These are phyloP conservation scores for Neoarius graeffei DNA, from an alignment of 2,113 vertebrate species.

Conservation along the genomic window DNA sequence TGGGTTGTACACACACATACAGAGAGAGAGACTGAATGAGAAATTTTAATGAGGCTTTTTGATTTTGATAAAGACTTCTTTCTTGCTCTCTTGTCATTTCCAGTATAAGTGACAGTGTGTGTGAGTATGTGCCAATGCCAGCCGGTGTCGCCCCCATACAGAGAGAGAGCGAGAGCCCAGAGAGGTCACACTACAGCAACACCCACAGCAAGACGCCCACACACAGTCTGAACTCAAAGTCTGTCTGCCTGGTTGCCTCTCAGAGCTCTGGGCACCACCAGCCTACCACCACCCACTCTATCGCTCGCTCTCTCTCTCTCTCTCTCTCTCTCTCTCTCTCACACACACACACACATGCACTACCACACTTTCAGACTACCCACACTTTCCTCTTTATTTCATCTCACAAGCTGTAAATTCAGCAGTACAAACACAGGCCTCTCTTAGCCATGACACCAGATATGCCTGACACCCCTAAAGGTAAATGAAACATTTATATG, in stretches of 20 bases:
- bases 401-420: conserved; percentile 19
- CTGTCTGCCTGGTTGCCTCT: conserved; percentile 52
- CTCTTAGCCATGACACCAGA: conserved; percentile 23
- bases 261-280: conserved; percentile 45
- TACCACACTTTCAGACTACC: conserved; percentile 4
- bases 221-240: conserved; percentile 57
- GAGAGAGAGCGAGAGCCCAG: conserved; percentile 30
- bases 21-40: background rate
- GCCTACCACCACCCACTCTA: conserved; percentile 50
- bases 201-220: conserved; percentile 62
- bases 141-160: conserved; percentile 47
- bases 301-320: conserved; percentile 38
- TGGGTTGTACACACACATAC: background rate
- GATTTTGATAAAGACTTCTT: conserved; percentile 1
- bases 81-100: conserved; percentile 25
- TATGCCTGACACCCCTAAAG: conserved; percentile 11
- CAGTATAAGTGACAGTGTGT: conserved; percentile 11
- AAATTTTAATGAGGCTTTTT: background rate
- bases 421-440: conserved; percentile 11
- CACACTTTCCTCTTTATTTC: conserved; percentile 22
- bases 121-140: conserved; percentile 27
- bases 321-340: background rate
- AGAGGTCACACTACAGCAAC: conserved; percentile 51
- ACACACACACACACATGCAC: conserved; percentile 16
- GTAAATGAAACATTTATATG: background rate